Conservation (phyloP, 2,113 vertebrate genomes). For the cat (Felis catus) region F.catus_Fca126_mat1.0 CM031420.1:136104001-136104500, state of each 20-base stretch:
- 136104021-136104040: no score
- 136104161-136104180: no score
- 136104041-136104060: no score
- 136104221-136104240: not conserved
- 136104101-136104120: no score
- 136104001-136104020: no score
- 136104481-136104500: not conserved
- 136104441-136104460: not conserved
- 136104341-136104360: not conserved
- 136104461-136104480: fast-evolving
- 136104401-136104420: no score
- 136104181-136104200: no score
- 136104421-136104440: not conserved
- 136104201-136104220: no score
- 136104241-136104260: not conserved
- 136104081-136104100: no score
- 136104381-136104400: not conserved
- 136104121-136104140: no score
- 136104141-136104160: no score
- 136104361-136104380: not conserved
- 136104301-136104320: not conserved
- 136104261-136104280: not conserved
- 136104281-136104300: not conserved
- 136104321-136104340: not conserved
- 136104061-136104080: no score